phyloP scores from a whole-genome alignment of 2,797 vertebrate species.

The Micrastur ruficollis region DNA sequence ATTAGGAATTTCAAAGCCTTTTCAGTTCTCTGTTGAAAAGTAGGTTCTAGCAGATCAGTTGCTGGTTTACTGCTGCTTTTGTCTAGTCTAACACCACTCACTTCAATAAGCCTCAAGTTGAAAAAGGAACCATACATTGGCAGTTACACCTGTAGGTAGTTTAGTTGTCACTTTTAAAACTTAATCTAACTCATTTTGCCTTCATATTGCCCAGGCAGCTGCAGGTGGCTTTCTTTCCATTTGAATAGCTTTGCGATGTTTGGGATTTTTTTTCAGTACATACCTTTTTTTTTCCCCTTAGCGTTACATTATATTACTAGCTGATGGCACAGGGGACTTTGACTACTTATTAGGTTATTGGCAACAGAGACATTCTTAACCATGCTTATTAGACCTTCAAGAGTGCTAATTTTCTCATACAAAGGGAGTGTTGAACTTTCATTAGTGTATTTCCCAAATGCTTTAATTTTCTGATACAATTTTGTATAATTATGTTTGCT shows the following conservation, averaged over 20 bases:
- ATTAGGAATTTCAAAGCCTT: conserved; percentile 11
- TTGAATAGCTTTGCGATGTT: conserved; percentile 1
- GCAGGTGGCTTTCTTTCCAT: neutral
- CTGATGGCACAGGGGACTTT: conserved; percentile 8
- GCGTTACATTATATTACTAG: neutral
- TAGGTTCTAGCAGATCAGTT: neutral
- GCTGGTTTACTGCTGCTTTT: neutral
- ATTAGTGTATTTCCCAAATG: conserved; percentile 51
- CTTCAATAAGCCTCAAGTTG: neutral
- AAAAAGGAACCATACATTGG: neutral
- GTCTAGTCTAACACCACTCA: neutral
- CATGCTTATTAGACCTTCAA: conserved; percentile 33
- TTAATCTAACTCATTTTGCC: neutral
- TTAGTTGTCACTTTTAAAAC: conserved; percentile 30
- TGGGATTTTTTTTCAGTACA: neutral
- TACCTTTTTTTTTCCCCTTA: neutral
- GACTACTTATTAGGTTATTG: conserved; percentile 34
- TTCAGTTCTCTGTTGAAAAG: neutral
- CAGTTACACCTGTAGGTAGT: conserved; percentile 23
- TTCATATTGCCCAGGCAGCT: neutral
- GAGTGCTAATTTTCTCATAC: conserved; percentile 40
- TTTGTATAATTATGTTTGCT: conserved; percentile 44
- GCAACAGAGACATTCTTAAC: conserved; percentile 13
- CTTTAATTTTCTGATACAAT: conserved; percentile 57
- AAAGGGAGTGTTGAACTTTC: conserved; percentile 44